phyloP scores from a whole-genome alignment of 2,113 vertebrate genomes.

The Cochlearius cochlearius region DNA sequence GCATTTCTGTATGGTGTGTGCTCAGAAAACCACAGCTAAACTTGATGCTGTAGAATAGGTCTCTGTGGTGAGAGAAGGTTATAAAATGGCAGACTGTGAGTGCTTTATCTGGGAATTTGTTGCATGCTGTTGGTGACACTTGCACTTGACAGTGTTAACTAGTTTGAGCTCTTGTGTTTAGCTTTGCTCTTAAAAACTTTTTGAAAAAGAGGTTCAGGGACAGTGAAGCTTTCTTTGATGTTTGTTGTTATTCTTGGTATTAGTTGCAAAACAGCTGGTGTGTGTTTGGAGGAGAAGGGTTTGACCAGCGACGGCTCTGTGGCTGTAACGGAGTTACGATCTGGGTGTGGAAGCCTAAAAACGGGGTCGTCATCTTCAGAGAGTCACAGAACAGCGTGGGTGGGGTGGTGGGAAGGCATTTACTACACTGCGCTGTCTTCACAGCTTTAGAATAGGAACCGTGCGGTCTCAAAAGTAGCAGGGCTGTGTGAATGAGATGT shows the following conservation, averaged over 20 bases:
- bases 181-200: neutral
- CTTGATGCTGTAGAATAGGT: neutral
- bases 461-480: neutral
- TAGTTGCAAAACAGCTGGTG: neutral
- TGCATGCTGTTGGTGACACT: neutral
- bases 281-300: neutral
- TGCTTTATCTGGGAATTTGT: neutral
- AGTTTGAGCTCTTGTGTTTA: neutral
- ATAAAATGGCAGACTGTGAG: neutral
- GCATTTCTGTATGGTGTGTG: neutral
- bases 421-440: neutral
- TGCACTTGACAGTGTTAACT: neutral
- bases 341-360: neutral
- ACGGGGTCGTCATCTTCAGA: neutral
- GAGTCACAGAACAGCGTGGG: neutral
- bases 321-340: neutral
- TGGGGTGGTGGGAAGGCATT: neutral
- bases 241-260: neutral
- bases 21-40: neutral
- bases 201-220: neutral
- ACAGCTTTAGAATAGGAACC: neutral
- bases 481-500: fast-evolving
- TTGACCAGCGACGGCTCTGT: fast-evolving
- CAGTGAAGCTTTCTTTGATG: neutral
- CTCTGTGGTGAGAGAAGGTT: neutral